phyloP scores from a whole-genome alignment of 2,888 invertebrate species.

The Drosophila setosimentum region DNA sequence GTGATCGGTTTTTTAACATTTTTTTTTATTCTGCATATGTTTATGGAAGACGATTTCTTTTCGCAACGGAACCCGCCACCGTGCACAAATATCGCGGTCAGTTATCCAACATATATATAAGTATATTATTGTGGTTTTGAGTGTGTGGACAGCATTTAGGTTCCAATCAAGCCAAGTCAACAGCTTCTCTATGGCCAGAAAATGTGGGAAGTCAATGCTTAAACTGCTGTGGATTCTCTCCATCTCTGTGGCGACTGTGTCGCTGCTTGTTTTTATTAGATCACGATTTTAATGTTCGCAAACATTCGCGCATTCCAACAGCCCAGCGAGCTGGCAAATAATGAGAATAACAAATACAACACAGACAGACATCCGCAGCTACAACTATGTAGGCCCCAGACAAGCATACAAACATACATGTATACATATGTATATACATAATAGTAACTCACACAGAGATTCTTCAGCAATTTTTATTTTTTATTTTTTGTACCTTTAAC shows the following conservation, averaged over 20 bases:
- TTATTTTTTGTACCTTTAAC: slow-evolving; percentile 44
- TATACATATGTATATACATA: slow-evolving; percentile 51
- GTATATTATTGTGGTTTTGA: background rate
- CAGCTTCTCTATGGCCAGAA: slow-evolving; percentile 10
- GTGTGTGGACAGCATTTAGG: slow-evolving; percentile 56
- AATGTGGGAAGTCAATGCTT: slow-evolving; percentile 34
- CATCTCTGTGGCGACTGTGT: slow-evolving; percentile 5
- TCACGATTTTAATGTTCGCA: slow-evolving; percentile 83
- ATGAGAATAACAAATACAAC: slow-evolving; percentile 31
- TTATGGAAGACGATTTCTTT: slow-evolving; percentile 69
- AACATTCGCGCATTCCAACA: slow-evolving; percentile 77
- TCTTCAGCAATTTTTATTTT: slow-evolving; percentile 55
- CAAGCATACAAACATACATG: slow-evolving; percentile 21
- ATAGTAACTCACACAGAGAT: slow-evolving; percentile 70
- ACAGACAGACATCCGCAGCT: slow-evolving; percentile 28
- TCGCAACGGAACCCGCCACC: slow-evolving; percentile 37
- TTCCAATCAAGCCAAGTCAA: slow-evolving; percentile 32
- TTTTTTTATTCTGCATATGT: slow-evolving; percentile 33
- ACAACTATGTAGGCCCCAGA: slow-evolving; percentile 46
- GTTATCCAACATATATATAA: slow-evolving; percentile 38
- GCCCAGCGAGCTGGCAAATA: slow-evolving; percentile 39
- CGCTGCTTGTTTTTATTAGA: slow-evolving; percentile 75
- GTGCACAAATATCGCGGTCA: slow-evolving; percentile 51
- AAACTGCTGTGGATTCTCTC: slow-evolving; percentile 46
- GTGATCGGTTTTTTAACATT: slow-evolving; percentile 23